These are phyloP conservation scores for Limnephilus rhombicus DNA, from an alignment of 2,888 invertebrate genomes.

Conservation along the genomic window DNA sequence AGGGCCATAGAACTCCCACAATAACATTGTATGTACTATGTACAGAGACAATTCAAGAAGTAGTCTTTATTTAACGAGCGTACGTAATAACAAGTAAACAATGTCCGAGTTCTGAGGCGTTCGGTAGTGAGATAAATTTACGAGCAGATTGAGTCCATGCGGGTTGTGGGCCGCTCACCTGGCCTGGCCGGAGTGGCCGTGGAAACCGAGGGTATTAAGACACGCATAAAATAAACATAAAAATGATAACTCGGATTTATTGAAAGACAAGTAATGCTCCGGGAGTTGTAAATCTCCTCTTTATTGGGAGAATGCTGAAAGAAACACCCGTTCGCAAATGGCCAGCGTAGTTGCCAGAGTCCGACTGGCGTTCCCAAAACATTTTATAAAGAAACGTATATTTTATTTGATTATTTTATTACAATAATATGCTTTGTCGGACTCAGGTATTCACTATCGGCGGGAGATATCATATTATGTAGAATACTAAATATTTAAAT, in stretches of 20 bases:
- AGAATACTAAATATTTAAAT: slow-evolving; percentile 18
- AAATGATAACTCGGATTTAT: slow-evolving; percentile 60
- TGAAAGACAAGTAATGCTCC: slow-evolving; percentile 54
- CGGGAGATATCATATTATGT: not conserved
- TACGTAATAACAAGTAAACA: slow-evolving; percentile 4
- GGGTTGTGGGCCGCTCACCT: slow-evolving; percentile 16
- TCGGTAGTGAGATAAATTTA: slow-evolving; percentile 47
- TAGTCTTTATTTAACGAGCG: not conserved
- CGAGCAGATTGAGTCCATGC: slow-evolving; percentile 22
- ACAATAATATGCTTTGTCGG: not conserved
- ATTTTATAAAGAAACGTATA: not conserved
- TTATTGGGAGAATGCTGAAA: slow-evolving; percentile 22
- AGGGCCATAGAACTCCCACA: not conserved
- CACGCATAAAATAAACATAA: slow-evolving; percentile 61
- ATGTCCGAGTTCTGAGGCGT: slow-evolving; percentile 17
- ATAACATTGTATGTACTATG: not conserved
- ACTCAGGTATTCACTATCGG: not conserved
- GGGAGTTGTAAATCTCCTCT: slow-evolving; percentile 22
- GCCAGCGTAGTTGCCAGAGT: not conserved
- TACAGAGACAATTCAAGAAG: not conserved
- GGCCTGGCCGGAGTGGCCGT: not conserved
- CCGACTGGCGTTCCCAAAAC: not conserved
- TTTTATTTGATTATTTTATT: slow-evolving; percentile 9
- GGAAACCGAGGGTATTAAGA: slow-evolving; percentile 47
- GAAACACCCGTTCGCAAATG: not conserved